phyloP scores from a whole-genome alignment of 2,113 vertebrate species.

The Chionis minor region DNA sequence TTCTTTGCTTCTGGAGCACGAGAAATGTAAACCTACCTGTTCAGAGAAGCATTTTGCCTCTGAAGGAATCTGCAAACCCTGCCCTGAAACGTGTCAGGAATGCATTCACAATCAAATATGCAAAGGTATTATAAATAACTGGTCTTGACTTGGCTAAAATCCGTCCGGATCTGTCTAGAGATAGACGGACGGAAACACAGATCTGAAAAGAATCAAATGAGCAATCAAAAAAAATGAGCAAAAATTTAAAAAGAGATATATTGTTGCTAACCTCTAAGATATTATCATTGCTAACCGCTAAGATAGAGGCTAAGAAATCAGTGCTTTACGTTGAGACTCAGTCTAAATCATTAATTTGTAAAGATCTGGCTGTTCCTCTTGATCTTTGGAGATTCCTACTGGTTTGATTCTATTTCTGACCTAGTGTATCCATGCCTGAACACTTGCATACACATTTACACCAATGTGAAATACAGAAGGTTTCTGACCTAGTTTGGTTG shows the following conservation, averaged over 20 bases:
- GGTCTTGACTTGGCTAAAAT: neutral
- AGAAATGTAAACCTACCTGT: slow-evolving; percentile 77
- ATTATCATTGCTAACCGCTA: neutral
- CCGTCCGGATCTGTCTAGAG: neutral
- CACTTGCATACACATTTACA: neutral
- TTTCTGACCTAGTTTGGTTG: neutral
- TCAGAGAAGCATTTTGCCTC: slow-evolving; percentile 73
- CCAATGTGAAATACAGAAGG: neutral
- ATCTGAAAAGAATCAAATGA: neutral
- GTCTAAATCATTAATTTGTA: neutral
- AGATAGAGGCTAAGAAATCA: neutral
- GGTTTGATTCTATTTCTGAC: neutral
- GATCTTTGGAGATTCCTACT: neutral
- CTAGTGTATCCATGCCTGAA: neutral
- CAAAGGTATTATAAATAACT: slow-evolving; percentile 72
- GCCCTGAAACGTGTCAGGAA: slow-evolving; percentile 79
- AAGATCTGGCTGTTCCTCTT: neutral
- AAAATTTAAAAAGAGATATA: neutral
- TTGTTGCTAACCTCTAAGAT: neutral
- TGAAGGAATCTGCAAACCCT: slow-evolving; percentile 78
- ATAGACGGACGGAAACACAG: neutral
- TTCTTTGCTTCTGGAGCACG: slow-evolving; percentile 69
- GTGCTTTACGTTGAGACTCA: neutral
- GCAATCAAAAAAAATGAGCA: neutral
- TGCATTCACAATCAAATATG: slow-evolving; percentile 82